A percentile compares a stretch with the other conserved stretches of the same genome.
Evolutionary conservation across 2,888 invertebrate genomes (phyloP).

Genomic region (Cheilosia vulpina): DNA sequence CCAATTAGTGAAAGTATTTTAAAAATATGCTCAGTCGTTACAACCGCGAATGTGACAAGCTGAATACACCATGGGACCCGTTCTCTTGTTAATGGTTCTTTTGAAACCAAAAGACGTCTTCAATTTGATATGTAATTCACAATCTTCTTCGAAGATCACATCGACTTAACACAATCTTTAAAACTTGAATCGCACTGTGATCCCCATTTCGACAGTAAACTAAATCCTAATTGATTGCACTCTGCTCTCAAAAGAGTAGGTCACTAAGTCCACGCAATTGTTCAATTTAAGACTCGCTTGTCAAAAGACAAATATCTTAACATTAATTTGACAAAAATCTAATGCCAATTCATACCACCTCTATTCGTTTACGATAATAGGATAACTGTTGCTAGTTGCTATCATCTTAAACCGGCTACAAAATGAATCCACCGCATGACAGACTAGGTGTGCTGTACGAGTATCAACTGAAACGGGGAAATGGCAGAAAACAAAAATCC

Average conservation of each 20-base stretch:
- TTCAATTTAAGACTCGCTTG: too few relatives aligned
- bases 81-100: too few relatives aligned
- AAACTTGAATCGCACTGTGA: background rate
- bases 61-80: too few relatives aligned
- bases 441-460: background rate
- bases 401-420: slow-evolving; percentile 44
- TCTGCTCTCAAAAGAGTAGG: background rate
- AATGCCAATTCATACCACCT: background rate
- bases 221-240: slow-evolving; percentile 2
- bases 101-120: too few relatives aligned
- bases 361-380: slow-evolving; percentile 10
- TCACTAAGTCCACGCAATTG: background rate
- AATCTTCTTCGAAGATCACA: background rate
- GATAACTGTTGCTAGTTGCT: slow-evolving; percentile 25
- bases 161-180: background rate
- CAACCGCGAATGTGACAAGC: too few relatives aligned
- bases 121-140: background rate
- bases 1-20: too few relatives aligned
- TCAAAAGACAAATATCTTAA: slow-evolving; percentile 7
- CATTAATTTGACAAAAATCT: slow-evolving; percentile 23
- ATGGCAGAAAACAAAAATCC: background rate
- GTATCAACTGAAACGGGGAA: slow-evolving; percentile 3
- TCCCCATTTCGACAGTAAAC: background rate
- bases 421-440: slow-evolving; percentile 6
- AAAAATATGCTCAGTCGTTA: too few relatives aligned